These are phyloP conservation scores for Rhinichthys osculus DNA, from an alignment of 2,797 vertebrate species.

Conservation along the genomic window DNA sequence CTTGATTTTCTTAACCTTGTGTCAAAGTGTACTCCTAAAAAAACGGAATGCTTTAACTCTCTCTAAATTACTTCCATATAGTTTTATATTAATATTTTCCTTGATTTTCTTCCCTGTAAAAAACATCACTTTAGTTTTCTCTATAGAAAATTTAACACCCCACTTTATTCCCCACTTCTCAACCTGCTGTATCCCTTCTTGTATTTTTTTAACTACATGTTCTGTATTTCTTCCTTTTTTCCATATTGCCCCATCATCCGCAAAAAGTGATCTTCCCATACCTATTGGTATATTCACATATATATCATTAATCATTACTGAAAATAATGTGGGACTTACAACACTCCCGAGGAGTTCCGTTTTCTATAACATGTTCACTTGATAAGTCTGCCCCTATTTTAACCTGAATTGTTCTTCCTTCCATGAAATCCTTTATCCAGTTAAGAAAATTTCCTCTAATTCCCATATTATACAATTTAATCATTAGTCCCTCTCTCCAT, in stretches of 20 bases:
- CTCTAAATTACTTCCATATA: not conserved
- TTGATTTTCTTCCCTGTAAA: not conserved
- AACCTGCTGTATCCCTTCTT: not conserved
- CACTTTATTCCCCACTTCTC: not conserved
- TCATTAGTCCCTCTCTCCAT: not conserved
- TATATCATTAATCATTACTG: no score
- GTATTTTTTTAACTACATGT: no score
- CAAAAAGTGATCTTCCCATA: no score
- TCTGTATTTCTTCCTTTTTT: no score
- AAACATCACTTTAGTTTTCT: not conserved
- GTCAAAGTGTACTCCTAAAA: no score
- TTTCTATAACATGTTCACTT: not conserved
- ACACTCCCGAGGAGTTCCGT: no score
- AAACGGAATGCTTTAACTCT: not conserved
- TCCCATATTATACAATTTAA: not conserved
- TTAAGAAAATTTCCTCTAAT: not conserved
- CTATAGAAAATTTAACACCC: not conserved
- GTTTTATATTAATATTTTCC: not conserved
- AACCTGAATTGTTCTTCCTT: not conserved
- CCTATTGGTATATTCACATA: no score
- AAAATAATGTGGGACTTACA: no score
- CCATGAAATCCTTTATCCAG: not conserved
- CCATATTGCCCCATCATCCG: no score
- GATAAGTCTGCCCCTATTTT: no score
- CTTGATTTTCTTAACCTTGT: no score